Conservation (phyloP, 2,113 vertebrate genomes). For the Arenaria interpres region DNA sequence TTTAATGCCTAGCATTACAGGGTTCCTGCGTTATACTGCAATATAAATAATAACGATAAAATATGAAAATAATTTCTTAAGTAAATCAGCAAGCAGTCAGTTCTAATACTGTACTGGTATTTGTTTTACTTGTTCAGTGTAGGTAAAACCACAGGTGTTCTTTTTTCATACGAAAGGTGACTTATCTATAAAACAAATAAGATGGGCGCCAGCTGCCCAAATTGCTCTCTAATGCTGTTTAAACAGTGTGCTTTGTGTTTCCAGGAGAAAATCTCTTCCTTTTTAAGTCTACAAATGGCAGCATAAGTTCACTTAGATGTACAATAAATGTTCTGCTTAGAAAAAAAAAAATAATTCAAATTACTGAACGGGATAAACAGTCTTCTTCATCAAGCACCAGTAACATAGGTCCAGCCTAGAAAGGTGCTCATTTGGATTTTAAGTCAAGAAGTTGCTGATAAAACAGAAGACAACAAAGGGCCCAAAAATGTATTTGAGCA, state of each 20-base stretch:
- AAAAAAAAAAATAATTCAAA: background rate
- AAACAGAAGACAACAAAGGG: background rate
- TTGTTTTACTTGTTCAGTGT: slow-evolving; percentile 30
- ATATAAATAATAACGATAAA: slow-evolving; percentile 5
- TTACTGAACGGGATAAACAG: background rate
- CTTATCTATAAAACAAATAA: slow-evolving; percentile 56
- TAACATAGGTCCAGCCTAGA: background rate
- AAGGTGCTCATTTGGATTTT: background rate
- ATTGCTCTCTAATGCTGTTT: slow-evolving; percentile 43
- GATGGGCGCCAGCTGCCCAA: slow-evolving; percentile 49
- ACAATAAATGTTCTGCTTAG: background rate
- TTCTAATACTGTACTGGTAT: background rate
- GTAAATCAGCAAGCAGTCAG: slow-evolving; percentile 17
- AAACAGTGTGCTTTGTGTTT: slow-evolving; percentile 38
- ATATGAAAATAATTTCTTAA: slow-evolving; percentile 5
- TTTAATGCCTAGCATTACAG: background rate
- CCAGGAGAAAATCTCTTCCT: slow-evolving; percentile 23
- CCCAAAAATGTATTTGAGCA: background rate
- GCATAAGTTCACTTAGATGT: slow-evolving; percentile 6
- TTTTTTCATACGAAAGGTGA: slow-evolving; percentile 22
- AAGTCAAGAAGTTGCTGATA: background rate
- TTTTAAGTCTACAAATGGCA: slow-evolving; percentile 37
- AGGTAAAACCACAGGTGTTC: slow-evolving; percentile 45
- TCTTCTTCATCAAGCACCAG: background rate
- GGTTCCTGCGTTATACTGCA: background rate